Evolutionary conservation across 1,140 invertebrate genomes (phyloP), one percentile per base, ranked within the genome.

Genomic region (Drosophila erecta): DNA sequence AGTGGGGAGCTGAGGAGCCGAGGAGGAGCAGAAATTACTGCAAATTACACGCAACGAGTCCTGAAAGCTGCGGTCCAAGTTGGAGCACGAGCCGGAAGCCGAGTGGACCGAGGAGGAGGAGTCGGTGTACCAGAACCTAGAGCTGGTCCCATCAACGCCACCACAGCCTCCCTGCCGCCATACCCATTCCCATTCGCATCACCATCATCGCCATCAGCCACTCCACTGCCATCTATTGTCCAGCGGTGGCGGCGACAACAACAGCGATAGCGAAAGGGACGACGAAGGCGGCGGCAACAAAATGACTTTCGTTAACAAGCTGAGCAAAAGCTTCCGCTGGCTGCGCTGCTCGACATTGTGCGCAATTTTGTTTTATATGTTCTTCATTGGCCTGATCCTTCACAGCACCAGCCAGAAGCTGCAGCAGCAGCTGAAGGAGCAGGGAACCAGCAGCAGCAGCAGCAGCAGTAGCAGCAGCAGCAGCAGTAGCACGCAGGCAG

Each of bases 311-410:
- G 81, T 91, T 84, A 91, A 91, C 80, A 91, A 91, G 84, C 81
- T 91, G 79, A 90, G 83, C 80, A 91, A 91, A 81, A 91, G 89
- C 76, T 90, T 91, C 71, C 90, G 90, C 54, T 92, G 90, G 90
- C 64, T 92, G 44, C 90, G 87, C 51, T 92, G 90, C 90, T 92
- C 90, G 46, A 92, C 90, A 76, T 75, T 91, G 76, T 90, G 81
- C 71, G 90, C 90, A 77, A 92, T 92, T 86, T 81, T 92, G 74
- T 92, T 92, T 90, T 92, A 92, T 86, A 90, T 92, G 87, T 92
- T 92, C 74, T 91, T 91, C 86, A 91, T 91, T 81, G 90, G 90
- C 47, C 71, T 91, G 76, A 91, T 91, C 87, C 76, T 91, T 74
- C 90, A 91, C 65, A 86, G 84, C 57, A 91, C 90, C 64, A 91